Evolutionary conservation across 2,797 vertebrate genomes (phyloP).

Genomic region (Nyctibius grandis): DNA sequence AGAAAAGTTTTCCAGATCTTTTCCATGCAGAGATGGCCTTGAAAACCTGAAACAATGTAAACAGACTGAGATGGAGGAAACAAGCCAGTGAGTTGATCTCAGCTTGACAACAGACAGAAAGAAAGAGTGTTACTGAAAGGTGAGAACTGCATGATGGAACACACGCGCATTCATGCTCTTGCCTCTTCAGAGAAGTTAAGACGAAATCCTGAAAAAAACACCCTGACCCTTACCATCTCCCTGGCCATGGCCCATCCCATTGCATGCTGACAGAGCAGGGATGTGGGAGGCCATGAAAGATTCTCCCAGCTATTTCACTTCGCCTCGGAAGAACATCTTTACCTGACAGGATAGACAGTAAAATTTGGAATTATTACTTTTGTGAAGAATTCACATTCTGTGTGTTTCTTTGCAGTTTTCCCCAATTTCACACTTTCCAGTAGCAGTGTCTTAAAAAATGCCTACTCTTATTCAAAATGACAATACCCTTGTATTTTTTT

Average conservation of each 20-base stretch:
- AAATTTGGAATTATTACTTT: rapidly evolving
- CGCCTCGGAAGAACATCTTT: neutral
- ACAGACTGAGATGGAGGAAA: neutral
- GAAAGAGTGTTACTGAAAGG: neutral
- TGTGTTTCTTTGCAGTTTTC: neutral
- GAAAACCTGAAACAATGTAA: neutral
- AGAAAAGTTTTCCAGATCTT: neutral
- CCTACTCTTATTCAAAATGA: neutral
- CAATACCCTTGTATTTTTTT: neutral
- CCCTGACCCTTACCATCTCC: neutral
- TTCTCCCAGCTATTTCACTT: neutral
- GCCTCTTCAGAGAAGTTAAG: neutral
- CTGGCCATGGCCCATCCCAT: neutral
- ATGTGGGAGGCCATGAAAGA: neutral
- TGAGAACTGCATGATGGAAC: neutral
- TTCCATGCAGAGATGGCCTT: neutral
- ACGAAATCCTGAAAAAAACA: neutral
- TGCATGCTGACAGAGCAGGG: neutral
- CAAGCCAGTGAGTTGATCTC: neutral
- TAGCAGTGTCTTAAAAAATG: neutral
- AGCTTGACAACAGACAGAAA: neutral
- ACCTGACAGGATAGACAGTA: neutral
- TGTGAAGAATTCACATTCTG: neutral
- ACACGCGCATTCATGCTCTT: rapidly evolving
- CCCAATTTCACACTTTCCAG: neutral